Conservation (phyloP, 1,140 invertebrate species). For the Halesus radiatus region DNA sequence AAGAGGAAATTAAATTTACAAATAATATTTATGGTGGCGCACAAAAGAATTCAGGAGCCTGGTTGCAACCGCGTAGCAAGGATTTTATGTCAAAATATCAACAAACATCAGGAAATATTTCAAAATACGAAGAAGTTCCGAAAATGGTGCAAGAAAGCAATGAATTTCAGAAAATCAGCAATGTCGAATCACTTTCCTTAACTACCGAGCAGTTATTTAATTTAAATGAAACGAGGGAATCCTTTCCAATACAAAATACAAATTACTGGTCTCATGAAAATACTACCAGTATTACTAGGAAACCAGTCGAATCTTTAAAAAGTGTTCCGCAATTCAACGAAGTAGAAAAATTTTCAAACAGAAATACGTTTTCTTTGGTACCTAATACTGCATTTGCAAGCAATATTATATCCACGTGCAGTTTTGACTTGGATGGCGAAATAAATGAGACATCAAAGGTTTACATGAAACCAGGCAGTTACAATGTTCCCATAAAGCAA, state of each 20-base stretch:
- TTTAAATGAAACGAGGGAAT: neutral
- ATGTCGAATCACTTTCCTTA: neutral
- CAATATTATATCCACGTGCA: neutral
- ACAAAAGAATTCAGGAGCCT: neutral
- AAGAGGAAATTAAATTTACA: conserved; percentile 9
- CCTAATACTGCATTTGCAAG: conserved; percentile 15
- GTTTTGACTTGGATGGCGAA: conserved; percentile 29
- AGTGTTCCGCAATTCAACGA: neutral
- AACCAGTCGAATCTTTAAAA: neutral
- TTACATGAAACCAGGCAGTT: conserved; percentile 70
- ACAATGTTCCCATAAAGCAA: conserved; percentile 68
- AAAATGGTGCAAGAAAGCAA: neutral
- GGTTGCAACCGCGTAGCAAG: conserved; percentile 25
- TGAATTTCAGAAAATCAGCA: neutral
- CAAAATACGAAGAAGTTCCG: neutral
- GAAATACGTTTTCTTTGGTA: conserved; percentile 57
- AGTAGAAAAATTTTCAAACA: conserved; percentile 1
- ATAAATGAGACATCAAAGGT: conserved; percentile 60
- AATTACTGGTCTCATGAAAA: conserved; percentile 28
- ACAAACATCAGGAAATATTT: neutral
- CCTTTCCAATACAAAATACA: neutral
- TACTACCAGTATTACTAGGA: neutral
- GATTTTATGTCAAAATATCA: conserved; percentile 26
- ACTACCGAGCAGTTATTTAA: neutral
- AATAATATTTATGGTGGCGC: neutral